Evolutionary conservation across 2,888 invertebrate genomes (phyloP).

Genomic region (Pachycephus smyrnensis): DNA sequence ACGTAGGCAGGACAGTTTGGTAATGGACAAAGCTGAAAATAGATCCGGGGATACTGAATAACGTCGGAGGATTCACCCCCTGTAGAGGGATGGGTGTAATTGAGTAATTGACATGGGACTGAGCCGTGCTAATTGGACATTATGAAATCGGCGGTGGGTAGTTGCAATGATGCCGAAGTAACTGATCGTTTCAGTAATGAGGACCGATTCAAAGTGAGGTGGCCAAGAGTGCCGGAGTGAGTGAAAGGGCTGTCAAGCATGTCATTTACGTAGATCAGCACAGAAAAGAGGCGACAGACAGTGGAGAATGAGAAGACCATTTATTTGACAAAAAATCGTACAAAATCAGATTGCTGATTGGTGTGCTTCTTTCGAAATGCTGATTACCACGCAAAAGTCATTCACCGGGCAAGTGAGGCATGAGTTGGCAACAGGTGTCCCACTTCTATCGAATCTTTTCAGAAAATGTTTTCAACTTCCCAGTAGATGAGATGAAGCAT

Average conservation of each 20-base stretch:
- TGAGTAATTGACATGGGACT: slow-evolving; percentile 1
- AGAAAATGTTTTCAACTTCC: not conserved
- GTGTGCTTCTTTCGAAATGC: not conserved
- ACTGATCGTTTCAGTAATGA: not conserved
- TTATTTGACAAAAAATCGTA: not conserved
- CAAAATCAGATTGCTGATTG: not conserved
- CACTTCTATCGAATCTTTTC: not conserved
- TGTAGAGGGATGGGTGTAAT: not conserved
- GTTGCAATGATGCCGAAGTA: not conserved
- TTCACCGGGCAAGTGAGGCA: not conserved
- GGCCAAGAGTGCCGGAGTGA: not conserved
- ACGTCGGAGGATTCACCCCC: not conserved
- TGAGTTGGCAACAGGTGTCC: not conserved
- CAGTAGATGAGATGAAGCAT: not conserved
- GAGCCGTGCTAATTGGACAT: slow-evolving; percentile 4
- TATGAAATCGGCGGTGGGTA: not conserved
- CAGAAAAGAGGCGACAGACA: not conserved
- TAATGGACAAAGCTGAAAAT: not conserved
- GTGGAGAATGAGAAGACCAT: not conserved
- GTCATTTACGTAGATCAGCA: not conserved
- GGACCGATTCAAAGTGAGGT: not conserved
- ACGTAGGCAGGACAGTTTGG: not conserved
- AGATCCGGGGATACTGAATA: not conserved
- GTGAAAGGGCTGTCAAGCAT: not conserved
- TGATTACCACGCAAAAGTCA: not conserved